Evolutionary conservation across 2,888 invertebrate genomes (phyloP).

Genomic region (Neria commutata): DNA sequence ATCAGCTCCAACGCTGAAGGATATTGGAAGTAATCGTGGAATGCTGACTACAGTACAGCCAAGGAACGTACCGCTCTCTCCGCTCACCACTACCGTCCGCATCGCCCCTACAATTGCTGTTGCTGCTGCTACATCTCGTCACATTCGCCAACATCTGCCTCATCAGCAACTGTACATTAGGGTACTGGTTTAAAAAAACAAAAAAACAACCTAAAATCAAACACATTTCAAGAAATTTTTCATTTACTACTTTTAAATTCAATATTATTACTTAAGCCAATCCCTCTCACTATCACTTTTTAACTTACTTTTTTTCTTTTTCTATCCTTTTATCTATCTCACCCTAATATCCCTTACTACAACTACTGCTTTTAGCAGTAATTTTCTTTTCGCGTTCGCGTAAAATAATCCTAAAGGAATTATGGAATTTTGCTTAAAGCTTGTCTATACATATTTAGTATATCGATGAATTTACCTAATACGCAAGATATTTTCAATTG

Average conservation of each 20-base stretch:
- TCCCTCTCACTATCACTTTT: constrained; percentile 10
- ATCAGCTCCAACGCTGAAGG: constrained; percentile 2
- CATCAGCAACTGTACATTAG: constrained; percentile 56
- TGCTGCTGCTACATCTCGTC: constrained; percentile 28
- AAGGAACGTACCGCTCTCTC: constrained; percentile 18
- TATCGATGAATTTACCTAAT: too few relatives aligned
- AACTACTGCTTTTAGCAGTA: neutral
- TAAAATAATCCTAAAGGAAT: too few relatives aligned
- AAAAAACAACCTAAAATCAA: constrained; percentile 34
- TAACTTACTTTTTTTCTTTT: constrained; percentile 7
- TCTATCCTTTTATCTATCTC: neutral
- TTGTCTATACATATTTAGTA: too few relatives aligned
- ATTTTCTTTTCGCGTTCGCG: neutral
- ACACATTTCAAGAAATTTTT: constrained; percentile 7
- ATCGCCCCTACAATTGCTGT: constrained; percentile 20
- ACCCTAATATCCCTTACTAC: too few relatives aligned
- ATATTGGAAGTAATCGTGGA: neutral
- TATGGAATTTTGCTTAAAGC: too few relatives aligned
- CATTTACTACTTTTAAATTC: constrained; percentile 25
- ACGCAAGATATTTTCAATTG: too few relatives aligned
- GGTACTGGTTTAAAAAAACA: constrained; percentile 59
- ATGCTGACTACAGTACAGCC: constrained; percentile 6
- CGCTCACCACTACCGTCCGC: constrained; percentile 28
- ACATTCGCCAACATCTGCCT: constrained; percentile 29
- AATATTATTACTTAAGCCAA: constrained; percentile 28